Conservation (phyloP, 2,797 vertebrate genomes). For the Morus bassanus region DNA sequence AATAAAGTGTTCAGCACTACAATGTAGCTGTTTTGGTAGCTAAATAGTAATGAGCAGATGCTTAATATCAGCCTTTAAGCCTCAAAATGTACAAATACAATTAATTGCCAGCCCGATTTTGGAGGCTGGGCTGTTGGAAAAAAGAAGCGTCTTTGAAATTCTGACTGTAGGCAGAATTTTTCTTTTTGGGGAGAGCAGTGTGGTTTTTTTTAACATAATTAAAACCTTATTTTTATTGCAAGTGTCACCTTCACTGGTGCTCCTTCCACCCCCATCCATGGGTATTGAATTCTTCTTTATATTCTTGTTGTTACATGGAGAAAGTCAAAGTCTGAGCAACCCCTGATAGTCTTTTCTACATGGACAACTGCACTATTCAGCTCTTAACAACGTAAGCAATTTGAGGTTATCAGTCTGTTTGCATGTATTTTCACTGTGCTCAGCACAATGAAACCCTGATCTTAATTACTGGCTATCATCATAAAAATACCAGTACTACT, state of each 20-base stretch:
- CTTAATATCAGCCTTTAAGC: slow-evolving; percentile 66
- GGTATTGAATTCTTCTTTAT: neutral
- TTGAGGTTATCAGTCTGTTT: slow-evolving; percentile 54
- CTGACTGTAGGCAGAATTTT: neutral
- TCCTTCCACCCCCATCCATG: neutral
- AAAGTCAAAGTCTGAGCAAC: slow-evolving; percentile 14
- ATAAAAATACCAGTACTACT: neutral
- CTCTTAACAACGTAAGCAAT: slow-evolving; percentile 10
- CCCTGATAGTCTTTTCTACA: neutral
- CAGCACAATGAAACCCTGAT: slow-evolving; percentile 47
- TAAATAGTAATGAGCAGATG: slow-evolving; percentile 54
- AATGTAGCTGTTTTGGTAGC: slow-evolving; percentile 44
- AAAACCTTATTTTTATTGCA: neutral
- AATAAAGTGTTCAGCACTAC: slow-evolving; percentile 44
- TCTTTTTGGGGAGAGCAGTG: accelerated
- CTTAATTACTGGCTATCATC: slow-evolving; percentile 50
- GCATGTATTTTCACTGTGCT: slow-evolving; percentile 33
- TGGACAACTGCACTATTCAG: slow-evolving; percentile 19
- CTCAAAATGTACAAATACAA: slow-evolving; percentile 56
- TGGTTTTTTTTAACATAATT: neutral
- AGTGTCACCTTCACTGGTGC: neutral
- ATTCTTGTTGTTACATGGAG: neutral
- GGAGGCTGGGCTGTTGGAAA: neutral
- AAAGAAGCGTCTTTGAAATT: neutral
- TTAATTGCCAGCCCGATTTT: slow-evolving; percentile 37